Evolutionary conservation across 1,140 invertebrate species (phyloP).

Genomic region (Orussus abietinus): DNA sequence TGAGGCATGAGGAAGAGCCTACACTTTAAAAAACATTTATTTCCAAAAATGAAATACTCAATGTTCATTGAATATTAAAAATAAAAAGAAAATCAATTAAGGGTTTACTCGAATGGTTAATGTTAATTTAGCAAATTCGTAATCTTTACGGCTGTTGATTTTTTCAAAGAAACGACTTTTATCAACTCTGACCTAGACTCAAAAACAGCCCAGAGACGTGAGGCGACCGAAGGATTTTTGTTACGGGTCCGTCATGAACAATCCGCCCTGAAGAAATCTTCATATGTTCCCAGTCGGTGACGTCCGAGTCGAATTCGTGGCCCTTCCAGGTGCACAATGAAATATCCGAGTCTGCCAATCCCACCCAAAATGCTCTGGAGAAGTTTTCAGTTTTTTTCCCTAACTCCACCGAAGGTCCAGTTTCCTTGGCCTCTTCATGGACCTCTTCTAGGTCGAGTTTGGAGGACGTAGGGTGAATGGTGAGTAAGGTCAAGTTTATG

Average conservation of each 20-base stretch:
- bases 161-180: too few species aligned
- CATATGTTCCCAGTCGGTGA: constrained; percentile 51
- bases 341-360: constrained; percentile 48
- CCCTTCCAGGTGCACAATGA: constrained; percentile 56
- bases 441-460: constrained; percentile 1
- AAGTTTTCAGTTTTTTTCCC: constrained; percentile 4
- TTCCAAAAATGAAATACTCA: too few species aligned
- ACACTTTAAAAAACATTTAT: too few species aligned
- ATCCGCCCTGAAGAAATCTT: constrained; percentile 40
- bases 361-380: constrained; percentile 27
- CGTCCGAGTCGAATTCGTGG: constrained; percentile 55
- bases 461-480: constrained; percentile 15
- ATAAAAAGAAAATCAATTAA: too few species aligned
- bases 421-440: background rate
- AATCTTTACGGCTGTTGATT: too few species aligned
- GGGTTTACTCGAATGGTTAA: too few species aligned
- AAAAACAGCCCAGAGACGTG: too few species aligned
- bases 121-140: too few species aligned
- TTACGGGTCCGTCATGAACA: constrained; percentile 65
- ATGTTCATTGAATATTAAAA: too few species aligned
- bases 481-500: constrained; percentile 13
- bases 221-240: constrained; percentile 55
- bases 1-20: too few species aligned
- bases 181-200: too few species aligned
- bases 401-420: background rate